Percentiles rank a stretch among this genome's conserved stretches.
Evolutionary conservation across 2,888 invertebrate species (phyloP).

Genomic region (Agriopis leucophaearia): DNA sequence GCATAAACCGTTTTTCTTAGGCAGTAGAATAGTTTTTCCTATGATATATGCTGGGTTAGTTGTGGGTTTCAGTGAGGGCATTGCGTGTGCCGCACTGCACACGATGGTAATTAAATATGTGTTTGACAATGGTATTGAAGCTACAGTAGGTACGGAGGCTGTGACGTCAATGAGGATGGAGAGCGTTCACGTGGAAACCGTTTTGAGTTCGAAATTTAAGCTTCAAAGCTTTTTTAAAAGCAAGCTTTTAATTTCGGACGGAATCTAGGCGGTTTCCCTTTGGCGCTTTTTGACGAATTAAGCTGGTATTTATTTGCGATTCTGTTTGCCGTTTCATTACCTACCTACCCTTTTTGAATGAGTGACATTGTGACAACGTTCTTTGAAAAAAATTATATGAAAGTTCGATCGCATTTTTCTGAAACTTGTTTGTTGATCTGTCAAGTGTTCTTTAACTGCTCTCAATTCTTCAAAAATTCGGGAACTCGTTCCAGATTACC

Average conservation of each 20-base stretch:
- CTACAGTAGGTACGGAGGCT: slow-evolving; percentile 64
- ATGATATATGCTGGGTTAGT: background rate
- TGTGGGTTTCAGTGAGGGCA: slow-evolving; percentile 46
- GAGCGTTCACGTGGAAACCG: slow-evolving; percentile 62
- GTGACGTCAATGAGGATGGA: slow-evolving; percentile 78
- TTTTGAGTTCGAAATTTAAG: slow-evolving; percentile 49
- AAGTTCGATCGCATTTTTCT: too few relatives aligned
- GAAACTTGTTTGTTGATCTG: too few relatives aligned
- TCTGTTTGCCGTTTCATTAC: slow-evolving; percentile 19
- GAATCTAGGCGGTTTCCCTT: slow-evolving; percentile 20
- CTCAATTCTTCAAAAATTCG: background rate
- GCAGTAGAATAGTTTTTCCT: slow-evolving; percentile 10
- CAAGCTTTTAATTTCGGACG: slow-evolving; percentile 31
- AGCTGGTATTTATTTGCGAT: slow-evolving; percentile 14
- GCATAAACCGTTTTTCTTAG: slow-evolving; percentile 40
- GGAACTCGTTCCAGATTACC: background rate
- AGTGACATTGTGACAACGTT: background rate
- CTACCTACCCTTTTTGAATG: slow-evolving; percentile 11
- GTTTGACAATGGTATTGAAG: slow-evolving; percentile 80
- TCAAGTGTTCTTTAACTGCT: too few relatives aligned
- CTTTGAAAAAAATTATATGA: background rate
- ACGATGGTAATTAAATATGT: slow-evolving; percentile 85
- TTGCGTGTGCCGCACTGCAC: slow-evolving; percentile 86
- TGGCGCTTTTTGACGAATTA: slow-evolving; percentile 19
- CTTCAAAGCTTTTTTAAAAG: slow-evolving; percentile 42